phyloP scores from a whole-genome alignment of 92 coral and sea anemone species.

The Parazoanthus atlanticus region DNA sequence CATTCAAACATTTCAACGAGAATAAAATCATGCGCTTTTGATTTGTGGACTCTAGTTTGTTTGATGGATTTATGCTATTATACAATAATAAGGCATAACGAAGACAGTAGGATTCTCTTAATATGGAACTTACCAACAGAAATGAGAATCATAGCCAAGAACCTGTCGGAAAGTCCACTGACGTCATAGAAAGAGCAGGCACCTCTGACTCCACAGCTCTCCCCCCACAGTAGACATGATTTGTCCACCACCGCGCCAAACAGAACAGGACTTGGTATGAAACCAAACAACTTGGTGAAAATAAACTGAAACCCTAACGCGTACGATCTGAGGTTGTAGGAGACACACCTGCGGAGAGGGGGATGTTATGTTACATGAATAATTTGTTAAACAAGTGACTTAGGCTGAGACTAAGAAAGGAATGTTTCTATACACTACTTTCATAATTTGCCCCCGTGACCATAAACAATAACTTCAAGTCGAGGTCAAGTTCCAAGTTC shows the following conservation, averaged over 20 bases:
- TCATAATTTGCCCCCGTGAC: too few relatives aligned
- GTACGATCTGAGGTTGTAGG: slow-evolving; percentile 52
- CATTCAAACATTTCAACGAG: too few relatives aligned
- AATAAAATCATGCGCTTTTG: too few relatives aligned
- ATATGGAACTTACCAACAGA: background rate
- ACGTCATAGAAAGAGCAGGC: slow-evolving; percentile 47
- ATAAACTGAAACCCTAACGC: slow-evolving; percentile 57
- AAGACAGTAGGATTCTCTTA: background rate
- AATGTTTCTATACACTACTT: too few relatives aligned
- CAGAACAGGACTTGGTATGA: slow-evolving; percentile 53
- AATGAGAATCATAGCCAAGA: background rate
- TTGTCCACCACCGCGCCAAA: slow-evolving; percentile 58
- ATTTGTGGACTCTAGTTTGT: too few relatives aligned
- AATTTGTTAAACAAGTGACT: too few relatives aligned
- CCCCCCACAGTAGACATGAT: slow-evolving; percentile 51
- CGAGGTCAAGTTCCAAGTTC: too few relatives aligned
- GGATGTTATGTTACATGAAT: background rate
- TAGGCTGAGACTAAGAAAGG: too few relatives aligned
- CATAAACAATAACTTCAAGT: too few relatives aligned
- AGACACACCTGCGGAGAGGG: slow-evolving; percentile 34
- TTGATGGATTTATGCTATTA: too few relatives aligned
- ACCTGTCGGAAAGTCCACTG: background rate
- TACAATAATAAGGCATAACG: too few relatives aligned
- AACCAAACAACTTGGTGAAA: slow-evolving; percentile 44
- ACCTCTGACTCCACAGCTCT: slow-evolving; percentile 37